These are phyloP conservation scores for Pteropus alecto DNA, from an alignment of 2,113 vertebrate species.

Conservation along the genomic window DNA sequence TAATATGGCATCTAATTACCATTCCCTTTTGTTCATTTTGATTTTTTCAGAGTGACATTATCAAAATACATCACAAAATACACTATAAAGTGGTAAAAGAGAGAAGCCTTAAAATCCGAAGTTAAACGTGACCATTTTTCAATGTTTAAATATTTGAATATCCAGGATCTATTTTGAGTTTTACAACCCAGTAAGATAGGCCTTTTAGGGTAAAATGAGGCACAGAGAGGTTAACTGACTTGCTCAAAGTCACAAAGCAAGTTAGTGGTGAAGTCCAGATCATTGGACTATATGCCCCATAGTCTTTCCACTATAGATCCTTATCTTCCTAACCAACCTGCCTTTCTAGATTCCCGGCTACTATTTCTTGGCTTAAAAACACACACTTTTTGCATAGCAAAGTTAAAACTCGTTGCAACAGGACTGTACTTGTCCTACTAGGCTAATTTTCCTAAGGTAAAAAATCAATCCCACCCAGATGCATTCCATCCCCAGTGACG, in stretches of 20 bases:
- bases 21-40: conserved; percentile 3
- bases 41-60: not conserved
- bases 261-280: not conserved
- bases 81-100: not conserved
- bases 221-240: not conserved
- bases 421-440: not conserved
- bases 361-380: not conserved
- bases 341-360: conserved; percentile 28
- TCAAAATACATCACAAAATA: not conserved
- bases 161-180: not conserved
- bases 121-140: conserved; percentile 3
- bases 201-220: not conserved
- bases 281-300: not conserved
- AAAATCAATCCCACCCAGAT: not conserved
- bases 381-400: not conserved
- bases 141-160: not conserved
- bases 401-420: not conserved
- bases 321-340: not conserved
- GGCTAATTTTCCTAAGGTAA: not conserved
- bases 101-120: conserved; percentile 1
- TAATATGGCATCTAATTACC: not conserved
- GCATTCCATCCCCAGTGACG: not conserved
- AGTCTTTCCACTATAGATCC: not conserved
- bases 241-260: not conserved
- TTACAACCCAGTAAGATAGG: not conserved